Evolutionary conservation across 2,888 invertebrate genomes (phyloP), one percentile per base, ranked within the genome.

Genomic region (Epinotia brunnichana): DNA sequence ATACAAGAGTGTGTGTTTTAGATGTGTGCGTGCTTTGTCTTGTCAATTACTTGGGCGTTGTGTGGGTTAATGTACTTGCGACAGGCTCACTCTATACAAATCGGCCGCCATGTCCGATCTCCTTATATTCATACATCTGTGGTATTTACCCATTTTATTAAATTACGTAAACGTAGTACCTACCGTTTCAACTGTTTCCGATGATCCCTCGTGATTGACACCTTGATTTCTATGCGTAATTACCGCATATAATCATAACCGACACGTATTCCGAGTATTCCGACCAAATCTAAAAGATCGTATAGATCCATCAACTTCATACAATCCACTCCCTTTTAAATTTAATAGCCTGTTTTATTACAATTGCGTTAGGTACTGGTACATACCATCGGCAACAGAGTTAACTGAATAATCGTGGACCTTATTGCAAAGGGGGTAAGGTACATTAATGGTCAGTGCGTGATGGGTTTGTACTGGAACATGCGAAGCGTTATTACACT

Each of bases 181-280:
- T 19, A 24, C 11, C 35, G 35, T 35, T 35, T 35, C 9, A 35
- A 53, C 56, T 29, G 48, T 57, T 64, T 70, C 64, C 70, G 59
- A 19, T 21, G 57, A 41, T 64, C 35, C 41, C 53, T 53, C 35
- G 13, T 70, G 70, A 70, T 70, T 70, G 72, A 72, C 72, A 62
- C 54, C 48, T 1, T 39, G 72, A 72, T 72, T 72, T 68, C 72
- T 68, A 68, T 48, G 35, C 68, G 68, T 64, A 72, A 72, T 68
- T 56, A 67, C 9, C 57, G 29, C 70, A 39, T 56, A 63, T 54
- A 62, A 39, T 62, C 44, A 63, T 54, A 62, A 72, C 61, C 72
- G 67, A 48, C 17, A 48, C 35, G 29, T n/a, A n/a, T n/a, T n/a
- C n/a, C n/a, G n/a, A n/a, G n/a, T 19, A 57, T 17, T 57, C 17